Percentiles rank a stretch among this genome's conserved stretches.
These are phyloP conservation scores for Epiblema foenella DNA, from an alignment of 2,888 invertebrate species.

Conservation along the genomic window DNA sequence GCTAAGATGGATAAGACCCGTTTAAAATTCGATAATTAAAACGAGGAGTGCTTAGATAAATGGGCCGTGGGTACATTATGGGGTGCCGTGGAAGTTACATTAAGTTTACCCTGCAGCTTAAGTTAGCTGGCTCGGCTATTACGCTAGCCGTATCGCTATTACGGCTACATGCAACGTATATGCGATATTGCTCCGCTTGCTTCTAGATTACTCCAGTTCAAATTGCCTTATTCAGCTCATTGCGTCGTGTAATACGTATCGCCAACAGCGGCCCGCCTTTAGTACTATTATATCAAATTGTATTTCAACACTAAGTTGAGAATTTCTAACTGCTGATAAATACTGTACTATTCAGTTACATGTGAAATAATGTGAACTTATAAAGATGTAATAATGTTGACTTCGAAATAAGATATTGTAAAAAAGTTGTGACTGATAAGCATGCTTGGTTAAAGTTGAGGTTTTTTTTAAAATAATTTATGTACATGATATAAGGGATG, in stretches of 20 bases:
- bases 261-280: slow-evolving; percentile 55
- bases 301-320: slow-evolving; percentile 45
- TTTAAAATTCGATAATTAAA: slow-evolving; percentile 39
- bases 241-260: slow-evolving; percentile 64
- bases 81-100: slow-evolving; percentile 58
- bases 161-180: slow-evolving; percentile 41
- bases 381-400: too few relatives aligned
- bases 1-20: slow-evolving; percentile 32
- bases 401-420: too few relatives aligned
- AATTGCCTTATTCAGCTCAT: slow-evolving; percentile 65
- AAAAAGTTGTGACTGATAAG: too few relatives aligned
- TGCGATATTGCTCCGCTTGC: slow-evolving; percentile 56
- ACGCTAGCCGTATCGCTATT: slow-evolving; percentile 49
- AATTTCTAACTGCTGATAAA: background rate
- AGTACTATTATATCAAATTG: slow-evolving; percentile 48
- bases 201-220: slow-evolving; percentile 61
- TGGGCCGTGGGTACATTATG: slow-evolving; percentile 39
- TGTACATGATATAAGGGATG: too few relatives aligned
- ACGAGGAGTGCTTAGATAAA: slow-evolving; percentile 33
- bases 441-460: too few relatives aligned
- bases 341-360: too few relatives aligned
- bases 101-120: slow-evolving; percentile 68
- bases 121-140: slow-evolving; percentile 61
- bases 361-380: too few relatives aligned
- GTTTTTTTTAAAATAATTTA: too few relatives aligned